Evolutionary conservation across 2,888 invertebrate genomes (phyloP).

Genomic region (Priocnemis perturbator): DNA sequence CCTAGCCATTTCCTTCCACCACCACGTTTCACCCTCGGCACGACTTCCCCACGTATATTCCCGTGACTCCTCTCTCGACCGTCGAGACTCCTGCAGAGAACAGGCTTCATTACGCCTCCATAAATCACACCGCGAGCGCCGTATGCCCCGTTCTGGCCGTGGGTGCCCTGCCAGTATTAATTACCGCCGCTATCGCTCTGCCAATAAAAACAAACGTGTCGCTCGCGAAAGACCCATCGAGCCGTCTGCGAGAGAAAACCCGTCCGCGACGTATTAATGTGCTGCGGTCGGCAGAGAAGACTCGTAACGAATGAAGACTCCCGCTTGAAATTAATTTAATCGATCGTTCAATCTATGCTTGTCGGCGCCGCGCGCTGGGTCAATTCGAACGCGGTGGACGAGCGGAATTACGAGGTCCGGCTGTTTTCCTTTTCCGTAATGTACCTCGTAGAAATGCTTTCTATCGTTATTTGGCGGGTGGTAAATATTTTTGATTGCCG

Average conservation of each 20-base stretch:
- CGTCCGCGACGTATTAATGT: too few species aligned
- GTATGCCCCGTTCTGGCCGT: conserved; percentile 37
- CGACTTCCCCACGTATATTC: background rate
- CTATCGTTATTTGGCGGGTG: too few species aligned
- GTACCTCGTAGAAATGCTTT: too few species aligned
- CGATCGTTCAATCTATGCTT: too few species aligned
- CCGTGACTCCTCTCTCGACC: conserved; percentile 19
- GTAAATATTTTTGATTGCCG: too few species aligned
- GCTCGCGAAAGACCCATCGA: conserved; percentile 16
- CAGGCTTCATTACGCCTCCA: conserved; percentile 61
- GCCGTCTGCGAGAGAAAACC: background rate
- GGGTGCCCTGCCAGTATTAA: conserved; percentile 53
- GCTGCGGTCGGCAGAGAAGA: too few species aligned
- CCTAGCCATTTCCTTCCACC: background rate
- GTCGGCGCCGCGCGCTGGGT: too few species aligned
- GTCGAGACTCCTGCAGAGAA: conserved; percentile 49
- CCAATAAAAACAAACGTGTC: conserved; percentile 45
- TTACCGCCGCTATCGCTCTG: conserved; percentile 43
- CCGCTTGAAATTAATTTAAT: too few species aligned
- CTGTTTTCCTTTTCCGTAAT: too few species aligned
- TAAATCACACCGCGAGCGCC: conserved; percentile 57
- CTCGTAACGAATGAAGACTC: too few species aligned
- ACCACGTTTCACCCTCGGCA: background rate
- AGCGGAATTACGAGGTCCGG: too few species aligned
- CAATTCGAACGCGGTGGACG: too few species aligned